These are phyloP conservation scores for Drosophila cracens DNA, from an alignment of 2,888 invertebrate genomes.

Conservation along the genomic window DNA sequence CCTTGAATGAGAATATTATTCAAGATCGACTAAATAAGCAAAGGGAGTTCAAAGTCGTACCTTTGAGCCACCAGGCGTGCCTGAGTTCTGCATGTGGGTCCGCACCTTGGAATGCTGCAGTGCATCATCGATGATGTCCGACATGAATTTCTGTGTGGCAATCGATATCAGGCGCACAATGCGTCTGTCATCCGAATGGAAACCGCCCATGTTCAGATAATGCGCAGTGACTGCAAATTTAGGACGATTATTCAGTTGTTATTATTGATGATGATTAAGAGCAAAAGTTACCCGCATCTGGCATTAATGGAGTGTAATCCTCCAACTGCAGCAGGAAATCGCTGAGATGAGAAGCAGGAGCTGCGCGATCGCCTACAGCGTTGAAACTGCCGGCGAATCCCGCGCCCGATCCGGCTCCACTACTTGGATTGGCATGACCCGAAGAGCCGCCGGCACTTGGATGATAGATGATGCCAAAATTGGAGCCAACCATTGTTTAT, in stretches of 20 bases:
- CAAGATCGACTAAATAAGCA: background rate
- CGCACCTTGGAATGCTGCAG: slow-evolving; percentile 98
- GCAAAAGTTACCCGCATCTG: slow-evolving; percentile 89
- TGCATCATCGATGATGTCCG: slow-evolving; percentile 98
- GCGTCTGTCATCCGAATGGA: slow-evolving; percentile 96
- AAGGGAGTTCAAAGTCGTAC: background rate
- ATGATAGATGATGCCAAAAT: slow-evolving; percentile 67
- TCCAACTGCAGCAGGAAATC: slow-evolving; percentile 86
- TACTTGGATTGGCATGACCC: slow-evolving; percentile 27
- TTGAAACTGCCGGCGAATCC: slow-evolving; percentile 19
- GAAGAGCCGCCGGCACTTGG: slow-evolving; percentile 55
- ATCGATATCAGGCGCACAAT: slow-evolving; percentile 95
- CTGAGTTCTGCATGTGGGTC: slow-evolving; percentile 82
- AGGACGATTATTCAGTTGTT: background rate
- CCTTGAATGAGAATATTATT: slow-evolving; percentile 63
- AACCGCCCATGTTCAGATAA: slow-evolving; percentile 88
- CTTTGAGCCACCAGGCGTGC: slow-evolving; percentile 60
- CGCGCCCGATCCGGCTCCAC: background rate
- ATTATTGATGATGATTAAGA: background rate
- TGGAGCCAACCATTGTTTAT: slow-evolving; percentile 66
- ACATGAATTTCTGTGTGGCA: slow-evolving; percentile 98
- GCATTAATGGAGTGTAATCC: slow-evolving; percentile 95
- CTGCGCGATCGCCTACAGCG: slow-evolving; percentile 38
- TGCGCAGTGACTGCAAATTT: slow-evolving; percentile 55
- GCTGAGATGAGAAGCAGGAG: slow-evolving; percentile 64